Percentiles rank a stretch among this genome's conserved stretches.
phyloP scores from a whole-genome alignment of 2,888 invertebrate genomes.

The Tromatobia lineatoria region DNA sequence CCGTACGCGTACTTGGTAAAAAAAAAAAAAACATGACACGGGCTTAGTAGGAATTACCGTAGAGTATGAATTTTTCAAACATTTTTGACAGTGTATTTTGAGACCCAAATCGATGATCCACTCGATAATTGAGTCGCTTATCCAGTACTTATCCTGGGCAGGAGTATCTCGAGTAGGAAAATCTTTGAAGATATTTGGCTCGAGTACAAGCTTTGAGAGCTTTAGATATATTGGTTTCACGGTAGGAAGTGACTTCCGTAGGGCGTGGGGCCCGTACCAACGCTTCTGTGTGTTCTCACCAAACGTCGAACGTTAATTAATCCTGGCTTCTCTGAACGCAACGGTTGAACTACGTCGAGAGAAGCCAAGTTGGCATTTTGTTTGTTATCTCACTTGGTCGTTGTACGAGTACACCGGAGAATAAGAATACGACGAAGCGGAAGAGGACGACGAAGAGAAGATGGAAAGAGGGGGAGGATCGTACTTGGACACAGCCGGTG shows the following conservation, averaged over 20 bases:
- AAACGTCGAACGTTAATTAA: constrained; percentile 52
- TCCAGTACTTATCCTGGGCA: not conserved
- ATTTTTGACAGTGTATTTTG: constrained; percentile 8
- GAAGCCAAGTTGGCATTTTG: constrained; percentile 43
- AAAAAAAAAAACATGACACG: too few relatives aligned
- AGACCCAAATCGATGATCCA: constrained; percentile 10
- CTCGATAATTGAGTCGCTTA: not conserved
- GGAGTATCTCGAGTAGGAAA: constrained; percentile 17
- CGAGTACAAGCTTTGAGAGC: not conserved
- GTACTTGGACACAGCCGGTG: constrained; percentile 26
- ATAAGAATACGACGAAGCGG: constrained; percentile 46
- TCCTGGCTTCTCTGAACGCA: constrained; percentile 39
- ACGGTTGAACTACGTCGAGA: constrained; percentile 31
- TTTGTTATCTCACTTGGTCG: constrained; percentile 25
- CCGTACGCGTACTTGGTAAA: too few relatives aligned
- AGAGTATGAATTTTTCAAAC: too few relatives aligned
- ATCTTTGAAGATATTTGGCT: constrained; percentile 23
- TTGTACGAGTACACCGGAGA: constrained; percentile 7
- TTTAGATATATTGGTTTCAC: not conserved
- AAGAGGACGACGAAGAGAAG: not conserved
- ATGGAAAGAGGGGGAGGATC: constrained; percentile 25
- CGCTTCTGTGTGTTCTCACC: constrained; percentile 24
- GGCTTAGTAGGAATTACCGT: too few relatives aligned
- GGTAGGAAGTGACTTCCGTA: not conserved
- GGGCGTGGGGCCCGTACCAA: not conserved